Base-by-base conservation (phyloP, 1,140 invertebrate genomes). In the Mesaphorura yosii region DNA sequence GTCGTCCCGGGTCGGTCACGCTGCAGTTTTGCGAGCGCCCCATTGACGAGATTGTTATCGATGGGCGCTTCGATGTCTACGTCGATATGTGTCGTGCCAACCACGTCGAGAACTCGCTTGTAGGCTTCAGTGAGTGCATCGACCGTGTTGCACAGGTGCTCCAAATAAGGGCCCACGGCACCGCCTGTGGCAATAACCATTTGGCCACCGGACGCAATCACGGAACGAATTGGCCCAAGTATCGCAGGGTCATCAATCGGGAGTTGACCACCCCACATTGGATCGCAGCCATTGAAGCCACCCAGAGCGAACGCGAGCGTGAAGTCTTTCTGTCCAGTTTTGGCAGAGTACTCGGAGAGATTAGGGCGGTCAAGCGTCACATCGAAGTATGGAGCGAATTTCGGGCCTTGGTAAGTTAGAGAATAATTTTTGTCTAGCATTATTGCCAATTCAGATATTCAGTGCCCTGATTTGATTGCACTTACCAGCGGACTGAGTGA, bases 31-130 rank as follows among this genome's bases (percentile, higher is more conserved):
- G 54, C 51, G 46, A 64, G 57, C 10, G 63, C 58, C 37, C 27
- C 14, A 20, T 54, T 61, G 27, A 64, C 55, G 7, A 46, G 38
- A 38, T 64, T 48, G 0, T 56, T 12, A 31, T 53, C 28, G 7
- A 64, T 51, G 7, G 63, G 53, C 28, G 63, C 60, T 51, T 64
- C 63, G 20, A 64, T 56, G 39, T 64, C 63, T 28, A 64, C 53
- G 39, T 64, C 63, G 15, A 64, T 23, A 47, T 64, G 60, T 14
- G 19, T 59, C 2, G 50, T 47, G 27, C 48, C 52, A 0, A 61
- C 57, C 20, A 48, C 51, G 38, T 63, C 58, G n/a, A 60, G 23
- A 17, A 50, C 49, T 28, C 42, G 31, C 26, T 61, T 59, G 48
- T 64, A 64, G 3, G 61, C 56, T 29, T 34, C 37, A n/a, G 54